Base-by-base conservation (phyloP, 2,888 invertebrate genomes). In the Dorcus hopei region DNA sequence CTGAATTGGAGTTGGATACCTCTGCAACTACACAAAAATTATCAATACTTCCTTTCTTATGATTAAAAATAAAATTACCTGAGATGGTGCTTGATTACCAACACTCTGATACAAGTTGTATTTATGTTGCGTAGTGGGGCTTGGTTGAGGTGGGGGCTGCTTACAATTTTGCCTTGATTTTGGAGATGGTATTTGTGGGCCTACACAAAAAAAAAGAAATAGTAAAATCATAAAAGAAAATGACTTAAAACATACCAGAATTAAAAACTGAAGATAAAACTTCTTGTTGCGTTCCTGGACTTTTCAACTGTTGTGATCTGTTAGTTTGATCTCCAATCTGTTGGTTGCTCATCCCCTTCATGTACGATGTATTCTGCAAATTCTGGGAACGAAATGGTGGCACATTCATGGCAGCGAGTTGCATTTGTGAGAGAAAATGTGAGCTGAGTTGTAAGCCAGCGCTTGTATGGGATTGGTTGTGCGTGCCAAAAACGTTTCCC, bases 371-470 rank as follows among this genome's bases (percentile, higher is more conserved):
- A 61, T 78, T 80, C 9, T 82, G 82, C 69, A 84, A 79, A 61
- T 84, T 82, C 1, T 82, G 84, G 69, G 85, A 85, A 57, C 86
- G 83, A 76, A 82, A 87, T 74, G 87, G 87, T 6, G 84, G 83
- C 39, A 80, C 75, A 58, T 86, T 85, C 19, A 85, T 85, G 54
- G 86, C 85, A 67, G 75, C 88, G 76, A 83, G 85, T 69, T 89
- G 83, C 60, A 88, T 82, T 60, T 87, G 84, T 0, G 84, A 84
- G 62, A 86, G 75, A 70, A 84, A 86, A 49, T 75, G 74, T 61
- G 75, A 79, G 64, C 80, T 82, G 26, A 33, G 26, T 66, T 83
- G 83, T 62, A 83, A 72, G 56, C 81, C 81, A 3, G 82, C 80
- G 68, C 74, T 78, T 23, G 75, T 77, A 64, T 79, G 79, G 19